Percentiles rank a stretch among this genome's conserved stretches.
These are phyloP conservation scores for Ibycter americanus DNA, from an alignment of 2,797 vertebrate species.

Conservation along the genomic window DNA sequence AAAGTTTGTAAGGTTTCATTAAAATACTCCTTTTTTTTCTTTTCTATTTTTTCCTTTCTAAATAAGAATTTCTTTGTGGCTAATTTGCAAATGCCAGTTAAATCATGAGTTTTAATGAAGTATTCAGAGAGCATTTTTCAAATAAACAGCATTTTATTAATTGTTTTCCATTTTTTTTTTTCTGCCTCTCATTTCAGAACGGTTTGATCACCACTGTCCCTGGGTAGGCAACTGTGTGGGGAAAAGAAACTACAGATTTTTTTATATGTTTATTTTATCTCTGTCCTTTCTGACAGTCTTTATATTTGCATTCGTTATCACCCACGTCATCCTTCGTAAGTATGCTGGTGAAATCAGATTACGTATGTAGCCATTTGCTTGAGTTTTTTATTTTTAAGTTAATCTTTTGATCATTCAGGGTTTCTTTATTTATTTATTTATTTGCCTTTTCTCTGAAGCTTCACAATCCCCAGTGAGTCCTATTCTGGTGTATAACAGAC, in stretches of 20 bases:
- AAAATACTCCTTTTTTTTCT: neutral
- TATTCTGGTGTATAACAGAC: neutral
- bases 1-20: conserved; percentile 11
- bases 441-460: conserved; percentile 44
- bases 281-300: conserved; percentile 99
- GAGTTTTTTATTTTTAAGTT: conserved; percentile 67
- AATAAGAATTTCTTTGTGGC: neutral
- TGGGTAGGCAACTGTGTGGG: conserved; percentile 99
- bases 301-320: conserved; percentile 98
- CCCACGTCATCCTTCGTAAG: conserved; percentile 98
- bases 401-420: conserved; percentile 65
- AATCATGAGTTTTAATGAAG: neutral
- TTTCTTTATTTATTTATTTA: conserved; percentile 65
- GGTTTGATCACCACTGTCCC: conserved; percentile 99
- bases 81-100: neutral
- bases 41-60: conserved; percentile 16
- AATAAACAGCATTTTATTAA: conserved; percentile 67
- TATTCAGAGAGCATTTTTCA: conserved; percentile 1
- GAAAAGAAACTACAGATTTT: conserved; percentile 99
- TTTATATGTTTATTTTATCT: conserved; percentile 99
- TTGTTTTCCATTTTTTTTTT: conserved; percentile 70
- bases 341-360: conserved; percentile 80
- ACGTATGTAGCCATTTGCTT: conserved; percentile 72
- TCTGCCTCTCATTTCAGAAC: conserved; percentile 88
- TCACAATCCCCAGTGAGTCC: neutral